Evolutionary conservation across 2,797 vertebrate genomes (phyloP), one percentile per base, ranked within the genome.

Genomic region (Myotis vivesi): DNA sequence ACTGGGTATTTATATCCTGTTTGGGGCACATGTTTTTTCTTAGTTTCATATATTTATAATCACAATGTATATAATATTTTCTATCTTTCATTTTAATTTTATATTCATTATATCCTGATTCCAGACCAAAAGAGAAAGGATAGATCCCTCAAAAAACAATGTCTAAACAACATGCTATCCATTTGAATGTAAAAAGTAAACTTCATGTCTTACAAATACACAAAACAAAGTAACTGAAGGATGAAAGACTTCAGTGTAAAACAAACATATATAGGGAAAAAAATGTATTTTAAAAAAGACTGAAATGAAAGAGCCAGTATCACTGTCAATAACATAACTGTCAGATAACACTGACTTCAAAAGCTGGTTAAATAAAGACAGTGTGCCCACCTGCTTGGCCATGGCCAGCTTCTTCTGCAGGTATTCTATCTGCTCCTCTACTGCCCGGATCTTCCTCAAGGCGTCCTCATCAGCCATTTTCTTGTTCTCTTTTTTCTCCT

Each of bases 381-480:
- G 79, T 30, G 17, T 10, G 28, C 96, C 97, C 53, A 99, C 99
- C 99, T 99, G 99, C 97, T 99, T 99, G 89, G 99, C 99, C 96
- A 99, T 99, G 8, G 99, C 99, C 86, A 99, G 97, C 97, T 99
- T 99, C 98, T 99, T 99, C 98, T 99, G 99, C 73, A 99, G 98
- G 95, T 99, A 99, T 91, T 99, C 99, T 0, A 99, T 99, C 98
- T 99, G 99, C 93, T 99, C 99, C 91, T 99, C 99, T 23, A 99
- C 99, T 15, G 99, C 99, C 80, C 99, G 98, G 95, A 99, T 99
- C 97, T 99, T 99, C 96, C 99, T 98, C 41, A 99, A 97, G 0
- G 99, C 99, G 92, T 99, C 99, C 95, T 99, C 99, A 3, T 99
- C 99, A 0, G 99, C 99, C 99, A 99, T 99, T 97, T 99, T 99